Evolutionary conservation across 92 coral and sea anemone species (phyloP), one percentile per base, ranked within the genome.

Genomic region (Hydrozoanthus gracilis): DNA sequence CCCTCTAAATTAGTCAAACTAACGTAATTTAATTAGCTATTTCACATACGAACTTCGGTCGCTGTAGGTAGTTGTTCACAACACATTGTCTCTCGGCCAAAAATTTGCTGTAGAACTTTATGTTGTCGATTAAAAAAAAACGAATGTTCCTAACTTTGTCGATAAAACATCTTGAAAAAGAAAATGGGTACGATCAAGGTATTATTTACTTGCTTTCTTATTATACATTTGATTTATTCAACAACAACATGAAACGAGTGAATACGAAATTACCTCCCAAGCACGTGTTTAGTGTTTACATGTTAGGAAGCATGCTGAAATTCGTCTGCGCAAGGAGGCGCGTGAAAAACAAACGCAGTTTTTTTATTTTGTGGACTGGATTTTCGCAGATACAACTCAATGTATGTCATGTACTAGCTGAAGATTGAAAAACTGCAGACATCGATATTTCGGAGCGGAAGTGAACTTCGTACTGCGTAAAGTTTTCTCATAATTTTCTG

Each of bases 231-330:
- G 67, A 76, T 46, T 46, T 72, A 72, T 72, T 45, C 50, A 44
- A 27, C 67, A 18, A 52, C 62, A 54, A 76, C 51, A 16, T 75
- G 82, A n/a, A 11, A 13, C 47, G 39, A 64, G 16, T 65, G 85
- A 18, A 80, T 65, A 65, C 14, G 44, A 69, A 88, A 88, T 73
- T 71, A 72, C 67, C 61, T 7, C 71, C 62, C 11, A 17, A 82
- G 51, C 88, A 82, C 79, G 76, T 84, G 89, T 27, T 13, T 5
- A 18, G 16, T 82, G 82, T 70, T 58, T 56, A 80, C 61, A 88
- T 62, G 69, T 44, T 6, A 44, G 49, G n/a, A 4, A 10, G 2
- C 74, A 61, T 71, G 74, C 73, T 12, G 90, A 74, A 74, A 27
- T 86, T 73, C 83, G 75, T 64, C 69, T 62, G 50, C 82, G 77